Evolutionary conservation across 1,140 invertebrate genomes (phyloP), one percentile per base, ranked within the genome.

Genomic region (Cecropterus lyciades): DNA sequence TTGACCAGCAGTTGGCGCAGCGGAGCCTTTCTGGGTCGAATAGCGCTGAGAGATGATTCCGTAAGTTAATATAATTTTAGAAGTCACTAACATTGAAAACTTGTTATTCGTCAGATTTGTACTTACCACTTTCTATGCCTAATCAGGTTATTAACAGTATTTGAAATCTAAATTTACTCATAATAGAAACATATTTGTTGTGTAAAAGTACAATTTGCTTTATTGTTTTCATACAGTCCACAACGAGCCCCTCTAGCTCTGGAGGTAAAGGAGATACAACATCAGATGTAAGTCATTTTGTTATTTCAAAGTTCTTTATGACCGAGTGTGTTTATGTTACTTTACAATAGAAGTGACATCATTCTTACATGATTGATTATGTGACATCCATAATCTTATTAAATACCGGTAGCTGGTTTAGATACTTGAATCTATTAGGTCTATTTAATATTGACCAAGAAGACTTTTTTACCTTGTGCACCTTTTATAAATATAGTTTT

Each of bases 1-100:
- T 59, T 92, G 57, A 89, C 89, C 0, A 92, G 82, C 69, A 91
- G 79, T 70, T 92, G 89, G 89, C 79, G 88, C 10, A 88, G 66
- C 73, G 89, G 89, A 51, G 82, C 85, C 8, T 89, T 92, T 76
- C 74, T 92, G 20, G 82, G 89, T n/a, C 69, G 89, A 68, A 83
- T 91, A 62, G 70, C 85, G 13, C 72, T 86, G 10, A 81, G 84
- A 74, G 87, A 91, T 79, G 89, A 89, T 68, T 87, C 87, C 33
- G 87, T 92, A 79, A 81, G 80, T 72, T 53, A n/a, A 13, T 14
- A 62, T 46, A 46, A 42, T 11, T 16, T 11, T 37, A 1, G 1
- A 37, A 37, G 7, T 3, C 7, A 30, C 20, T 5, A 30, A 30
- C 27, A 30, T 8, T 4, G 3, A 30, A 30, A 30, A 30, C 3